Conservation (phyloP, 2,797 vertebrate species). For the Trematomus bernacchii region DNA sequence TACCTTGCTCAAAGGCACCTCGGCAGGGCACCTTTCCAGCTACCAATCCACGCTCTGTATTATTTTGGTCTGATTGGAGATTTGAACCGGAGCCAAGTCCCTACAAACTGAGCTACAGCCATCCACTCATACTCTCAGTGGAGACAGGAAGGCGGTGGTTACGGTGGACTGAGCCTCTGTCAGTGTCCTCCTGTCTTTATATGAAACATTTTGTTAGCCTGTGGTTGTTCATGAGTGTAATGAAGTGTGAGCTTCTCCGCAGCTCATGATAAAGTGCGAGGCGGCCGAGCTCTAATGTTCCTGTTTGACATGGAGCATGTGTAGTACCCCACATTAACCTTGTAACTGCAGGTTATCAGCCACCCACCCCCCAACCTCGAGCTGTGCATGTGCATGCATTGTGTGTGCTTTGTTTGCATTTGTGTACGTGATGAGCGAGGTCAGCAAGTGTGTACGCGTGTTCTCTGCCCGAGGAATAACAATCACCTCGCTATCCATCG, state of each 20-base stretch:
- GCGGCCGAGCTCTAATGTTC: conserved; percentile 45
- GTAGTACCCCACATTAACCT: conserved; percentile 69
- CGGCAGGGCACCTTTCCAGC: too few species aligned
- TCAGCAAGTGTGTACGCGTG: conserved; percentile 64
- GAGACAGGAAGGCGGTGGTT: not conserved
- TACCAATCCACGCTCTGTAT: too few species aligned
- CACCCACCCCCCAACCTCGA: conserved; percentile 48
- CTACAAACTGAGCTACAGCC: too few species aligned
- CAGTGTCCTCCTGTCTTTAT: conserved; percentile 7
- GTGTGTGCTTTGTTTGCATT: conserved; percentile 13
- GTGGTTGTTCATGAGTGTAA: conserved; percentile 38
- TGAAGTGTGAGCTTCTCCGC: conserved; percentile 26
- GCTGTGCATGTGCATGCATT: conserved; percentile 6
- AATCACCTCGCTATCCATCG: conserved; percentile 82
- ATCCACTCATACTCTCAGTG: not conserved
- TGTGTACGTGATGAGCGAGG: conserved; percentile 67
- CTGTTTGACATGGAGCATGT: conserved; percentile 65
- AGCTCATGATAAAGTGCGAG: conserved; percentile 50
- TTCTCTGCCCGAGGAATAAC: conserved; percentile 77
- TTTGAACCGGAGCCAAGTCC: too few species aligned
- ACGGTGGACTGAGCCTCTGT: not conserved
- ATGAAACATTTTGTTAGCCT: conserved; percentile 30
- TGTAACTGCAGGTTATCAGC: conserved; percentile 70
- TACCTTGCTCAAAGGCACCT: too few species aligned
- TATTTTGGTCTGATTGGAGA: too few species aligned